These are phyloP conservation scores for Phaonia tiefii DNA, from an alignment of 2,888 invertebrate species.

Conservation along the genomic window DNA sequence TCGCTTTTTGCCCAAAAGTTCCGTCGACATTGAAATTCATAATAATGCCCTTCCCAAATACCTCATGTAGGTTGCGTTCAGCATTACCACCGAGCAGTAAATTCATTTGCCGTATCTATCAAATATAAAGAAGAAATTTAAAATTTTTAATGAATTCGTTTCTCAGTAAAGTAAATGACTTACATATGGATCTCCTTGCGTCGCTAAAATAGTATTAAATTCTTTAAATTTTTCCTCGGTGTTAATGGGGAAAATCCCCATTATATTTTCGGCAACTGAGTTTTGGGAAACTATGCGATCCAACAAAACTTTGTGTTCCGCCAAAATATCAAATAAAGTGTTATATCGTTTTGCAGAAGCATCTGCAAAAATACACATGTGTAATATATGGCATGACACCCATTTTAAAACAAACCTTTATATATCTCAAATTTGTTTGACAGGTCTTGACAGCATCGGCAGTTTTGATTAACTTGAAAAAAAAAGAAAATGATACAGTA, in stretches of 20 bases:
- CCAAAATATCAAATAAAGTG: not conserved
- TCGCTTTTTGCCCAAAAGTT: slow-evolving; percentile 21
- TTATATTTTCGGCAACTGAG: not conserved
- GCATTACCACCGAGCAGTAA: slow-evolving; percentile 42
- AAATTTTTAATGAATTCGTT: too few species aligned
- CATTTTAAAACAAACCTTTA: not conserved
- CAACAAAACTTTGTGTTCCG: not conserved
- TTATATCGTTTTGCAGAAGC: not conserved
- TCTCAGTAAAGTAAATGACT: too few species aligned
- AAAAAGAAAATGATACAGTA: not conserved
- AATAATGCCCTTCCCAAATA: slow-evolving; percentile 15
- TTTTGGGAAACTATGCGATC: not conserved
- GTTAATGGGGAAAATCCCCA: not conserved
- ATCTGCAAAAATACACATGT: not conserved
- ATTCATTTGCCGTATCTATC: slow-evolving; percentile 42
- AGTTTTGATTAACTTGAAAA: not conserved
- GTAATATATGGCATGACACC: not conserved
- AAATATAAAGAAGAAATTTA: too few species aligned
- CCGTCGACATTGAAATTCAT: slow-evolving; percentile 27
- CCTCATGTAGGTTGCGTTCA: slow-evolving; percentile 7
- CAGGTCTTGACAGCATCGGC: not conserved
- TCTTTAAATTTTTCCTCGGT: not conserved
- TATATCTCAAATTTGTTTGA: not conserved
- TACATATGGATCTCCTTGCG: slow-evolving; percentile 41
- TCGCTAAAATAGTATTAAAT: too few species aligned